These are phyloP conservation scores for Trichogramma dendrolimi DNA, from an alignment of 2,888 invertebrate genomes.

Conservation along the genomic window DNA sequence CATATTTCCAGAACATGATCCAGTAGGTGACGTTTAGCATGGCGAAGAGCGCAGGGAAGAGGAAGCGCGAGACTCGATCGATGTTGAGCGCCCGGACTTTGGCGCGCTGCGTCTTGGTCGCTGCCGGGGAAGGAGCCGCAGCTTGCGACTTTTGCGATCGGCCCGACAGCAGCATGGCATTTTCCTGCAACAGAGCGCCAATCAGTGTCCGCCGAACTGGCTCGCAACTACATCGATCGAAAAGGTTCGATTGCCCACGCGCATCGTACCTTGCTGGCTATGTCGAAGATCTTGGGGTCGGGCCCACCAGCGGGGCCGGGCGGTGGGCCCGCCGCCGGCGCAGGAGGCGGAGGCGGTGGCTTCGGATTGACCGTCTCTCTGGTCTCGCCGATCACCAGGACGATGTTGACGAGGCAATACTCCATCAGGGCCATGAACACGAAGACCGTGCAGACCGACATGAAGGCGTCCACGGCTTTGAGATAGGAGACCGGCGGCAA, in stretches of 20 bases:
- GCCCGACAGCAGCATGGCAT: constrained; percentile 48
- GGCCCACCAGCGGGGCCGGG: constrained; percentile 52
- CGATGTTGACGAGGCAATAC: constrained; percentile 84
- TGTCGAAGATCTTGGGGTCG: constrained; percentile 58
- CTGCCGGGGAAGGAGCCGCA: constrained; percentile 46
- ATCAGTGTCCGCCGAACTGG: constrained; percentile 37
- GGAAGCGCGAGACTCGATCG: constrained; percentile 66
- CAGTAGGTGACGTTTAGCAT: constrained; percentile 68
- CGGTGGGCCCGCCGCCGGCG: constrained; percentile 57
- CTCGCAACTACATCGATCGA: neutral
- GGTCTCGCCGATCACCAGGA: constrained; percentile 61
- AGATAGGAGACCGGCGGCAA: constrained; percentile 89
- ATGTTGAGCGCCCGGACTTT: constrained; percentile 66
- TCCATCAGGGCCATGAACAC: constrained; percentile 94
- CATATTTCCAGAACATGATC: constrained; percentile 70
- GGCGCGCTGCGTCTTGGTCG: constrained; percentile 60
- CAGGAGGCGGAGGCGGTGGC: constrained; percentile 59
- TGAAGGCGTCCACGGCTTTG: constrained; percentile 88
- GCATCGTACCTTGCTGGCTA: constrained; percentile 52
- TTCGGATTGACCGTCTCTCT: constrained; percentile 58
- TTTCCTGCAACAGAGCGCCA: constrained; percentile 46
- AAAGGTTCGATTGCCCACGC: neutral
- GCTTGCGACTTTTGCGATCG: constrained; percentile 49
- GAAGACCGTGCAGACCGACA: constrained; percentile 90
- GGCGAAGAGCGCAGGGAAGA: constrained; percentile 68